Conservation (phyloP, 2,888 invertebrate genomes). For the Caenorhabditis sulstoni region DNA sequence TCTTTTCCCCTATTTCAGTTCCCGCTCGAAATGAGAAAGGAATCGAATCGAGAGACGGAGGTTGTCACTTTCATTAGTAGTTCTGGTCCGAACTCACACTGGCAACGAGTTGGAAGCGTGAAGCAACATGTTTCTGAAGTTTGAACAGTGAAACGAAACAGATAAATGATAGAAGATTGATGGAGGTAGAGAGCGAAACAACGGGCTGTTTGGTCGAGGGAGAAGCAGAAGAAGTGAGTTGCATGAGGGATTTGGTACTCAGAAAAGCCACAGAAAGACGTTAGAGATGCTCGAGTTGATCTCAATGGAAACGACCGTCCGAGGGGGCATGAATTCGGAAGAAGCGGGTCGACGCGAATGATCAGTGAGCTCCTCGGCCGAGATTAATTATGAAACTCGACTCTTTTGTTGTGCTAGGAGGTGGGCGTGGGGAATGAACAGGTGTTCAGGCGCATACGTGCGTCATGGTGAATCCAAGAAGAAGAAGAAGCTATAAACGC, state of each 20-base stretch:
- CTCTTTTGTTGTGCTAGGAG: background rate
- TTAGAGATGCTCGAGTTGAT: conserved; percentile 6
- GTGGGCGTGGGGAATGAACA: conserved; percentile 12
- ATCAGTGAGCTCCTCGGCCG: background rate
- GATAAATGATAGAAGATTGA: background rate
- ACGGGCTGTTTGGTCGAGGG: conserved; percentile 1
- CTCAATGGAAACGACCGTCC: conserved; percentile 1
- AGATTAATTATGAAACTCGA: conserved; percentile 31
- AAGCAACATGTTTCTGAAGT: conserved; percentile 38
- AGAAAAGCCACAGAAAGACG: background rate
- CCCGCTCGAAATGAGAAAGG: conserved; percentile 5
- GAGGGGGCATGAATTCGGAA: background rate
- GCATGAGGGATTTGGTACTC: conserved; percentile 25
- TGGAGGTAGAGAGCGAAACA: background rate
- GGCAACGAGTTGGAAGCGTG: conserved; percentile 43
- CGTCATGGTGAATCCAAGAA: background rate
- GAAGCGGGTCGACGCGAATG: background rate
- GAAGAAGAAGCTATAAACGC: background rate
- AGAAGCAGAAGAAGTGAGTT: conserved; percentile 1
- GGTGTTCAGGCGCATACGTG: conserved; percentile 14
- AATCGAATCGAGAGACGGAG: background rate
- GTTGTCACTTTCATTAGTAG: background rate
- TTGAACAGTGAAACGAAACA: conserved; percentile 11
- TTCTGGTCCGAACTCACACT: conserved; percentile 32
- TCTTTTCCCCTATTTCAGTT: conserved; percentile 7